Conservation (phyloP, 2,797 vertebrate species). For the Labeo calbasu region DNA sequence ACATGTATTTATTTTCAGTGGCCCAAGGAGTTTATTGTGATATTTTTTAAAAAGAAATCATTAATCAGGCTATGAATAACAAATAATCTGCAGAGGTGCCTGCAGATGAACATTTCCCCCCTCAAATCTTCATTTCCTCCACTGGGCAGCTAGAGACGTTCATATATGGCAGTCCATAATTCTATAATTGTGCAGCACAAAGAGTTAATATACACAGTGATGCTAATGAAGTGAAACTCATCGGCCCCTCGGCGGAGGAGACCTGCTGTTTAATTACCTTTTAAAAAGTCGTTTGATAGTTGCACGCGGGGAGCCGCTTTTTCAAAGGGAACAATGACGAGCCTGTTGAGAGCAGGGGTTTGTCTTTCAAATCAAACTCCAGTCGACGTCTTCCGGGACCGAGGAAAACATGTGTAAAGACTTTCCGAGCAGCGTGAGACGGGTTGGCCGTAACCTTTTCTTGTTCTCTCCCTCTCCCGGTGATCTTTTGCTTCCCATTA, state of each 20-base stretch:
- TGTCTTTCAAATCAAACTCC: constrained; percentile 63
- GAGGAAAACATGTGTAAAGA: constrained; percentile 55
- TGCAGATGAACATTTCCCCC: constrained; percentile 3
- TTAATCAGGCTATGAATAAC: constrained; percentile 52
- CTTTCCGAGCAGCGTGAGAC: constrained; percentile 54
- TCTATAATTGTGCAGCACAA: constrained; percentile 60
- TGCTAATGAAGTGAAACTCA: constrained; percentile 70
- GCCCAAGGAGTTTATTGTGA: constrained; percentile 44
- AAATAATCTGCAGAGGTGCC: neutral
- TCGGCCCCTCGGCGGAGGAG: constrained; percentile 52
- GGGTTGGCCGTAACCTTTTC: constrained; percentile 49
- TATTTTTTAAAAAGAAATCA: constrained; percentile 42
- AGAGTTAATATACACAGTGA: constrained; percentile 66
- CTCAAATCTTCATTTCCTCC: constrained; percentile 51
- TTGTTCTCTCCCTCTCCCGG: constrained; percentile 42
- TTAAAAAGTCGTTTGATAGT: constrained; percentile 67
- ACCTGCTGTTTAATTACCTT: constrained; percentile 71
- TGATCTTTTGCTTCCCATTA: constrained; percentile 64
- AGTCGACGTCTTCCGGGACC: constrained; percentile 48
- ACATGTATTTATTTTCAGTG: constrained; percentile 48
- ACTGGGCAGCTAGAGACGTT: constrained; percentile 47
- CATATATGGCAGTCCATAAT: constrained; percentile 61
- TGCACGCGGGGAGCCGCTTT: constrained; percentile 52
- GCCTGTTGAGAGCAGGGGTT: constrained; percentile 59
- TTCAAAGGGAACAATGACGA: constrained; percentile 57